Evolutionary conservation across 1,140 invertebrate species (phyloP).

Genomic region (Sminthurinus signatus): DNA sequence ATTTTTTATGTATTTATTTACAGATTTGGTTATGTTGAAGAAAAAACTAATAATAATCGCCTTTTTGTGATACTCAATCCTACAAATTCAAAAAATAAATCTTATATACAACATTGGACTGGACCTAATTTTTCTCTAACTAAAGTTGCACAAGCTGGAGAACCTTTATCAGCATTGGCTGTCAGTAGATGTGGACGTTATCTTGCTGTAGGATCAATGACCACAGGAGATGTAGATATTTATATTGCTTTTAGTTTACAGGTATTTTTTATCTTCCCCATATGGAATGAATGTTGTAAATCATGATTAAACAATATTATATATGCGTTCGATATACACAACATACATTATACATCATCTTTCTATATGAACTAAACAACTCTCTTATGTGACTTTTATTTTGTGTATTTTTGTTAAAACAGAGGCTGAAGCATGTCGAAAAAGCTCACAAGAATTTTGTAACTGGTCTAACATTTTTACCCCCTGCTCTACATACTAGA

Average conservation of each 20-base stretch:
- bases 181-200: conserved; percentile 86
- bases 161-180: conserved; percentile 55
- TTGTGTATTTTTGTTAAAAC: conserved; percentile 43
- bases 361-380: neutral
- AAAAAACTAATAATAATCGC: conserved; percentile 18
- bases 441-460: conserved; percentile 89
- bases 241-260: conserved; percentile 87
- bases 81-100: conserved; percentile 51
- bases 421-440: conserved; percentile 72
- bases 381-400: neutral
- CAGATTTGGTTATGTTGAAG: conserved; percentile 36
- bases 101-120: conserved; percentile 60
- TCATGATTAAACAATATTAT: neutral
- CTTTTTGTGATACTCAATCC: conserved; percentile 37
- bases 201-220: conserved; percentile 86
- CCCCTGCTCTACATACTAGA: conserved; percentile 56
- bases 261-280: conserved; percentile 48
- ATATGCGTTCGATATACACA: neutral
- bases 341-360: neutral
- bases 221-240: conserved; percentile 80
- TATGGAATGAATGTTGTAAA: neutral
- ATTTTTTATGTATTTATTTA: neutral
- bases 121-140: conserved; percentile 52
- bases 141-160: conserved; percentile 43
- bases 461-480: conserved; percentile 83